phyloP scores from a whole-genome alignment of 64 coral and sea anemone genomes.

The Montipora sp. region DNA sequence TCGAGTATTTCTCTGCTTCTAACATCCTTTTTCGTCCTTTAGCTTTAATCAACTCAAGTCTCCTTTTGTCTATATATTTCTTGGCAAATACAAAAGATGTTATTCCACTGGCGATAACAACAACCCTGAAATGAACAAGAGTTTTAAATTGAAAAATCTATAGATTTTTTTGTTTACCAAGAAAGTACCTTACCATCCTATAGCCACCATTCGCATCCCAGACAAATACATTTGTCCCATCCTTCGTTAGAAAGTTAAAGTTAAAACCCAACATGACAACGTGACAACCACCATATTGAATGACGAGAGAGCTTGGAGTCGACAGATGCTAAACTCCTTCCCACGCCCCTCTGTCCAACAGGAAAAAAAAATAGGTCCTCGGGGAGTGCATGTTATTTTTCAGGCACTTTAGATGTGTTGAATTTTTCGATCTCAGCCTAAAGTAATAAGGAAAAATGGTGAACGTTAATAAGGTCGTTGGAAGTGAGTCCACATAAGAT shows the following conservation, averaged over 20 bases:
- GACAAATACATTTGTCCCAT: slow-evolving; percentile 60
- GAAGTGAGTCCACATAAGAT: too few relatives aligned
- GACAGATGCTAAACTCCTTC: too few relatives aligned
- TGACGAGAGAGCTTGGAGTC: not conserved
- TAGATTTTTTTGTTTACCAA: too few relatives aligned
- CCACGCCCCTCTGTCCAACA: too few relatives aligned
- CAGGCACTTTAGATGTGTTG: too few relatives aligned
- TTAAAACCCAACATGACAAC: too few relatives aligned
- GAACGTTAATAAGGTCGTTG: too few relatives aligned
- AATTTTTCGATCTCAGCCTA: too few relatives aligned
- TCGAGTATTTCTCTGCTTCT: not conserved
- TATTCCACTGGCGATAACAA: slow-evolving; percentile 71
- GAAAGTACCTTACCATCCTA: slow-evolving; percentile 77
- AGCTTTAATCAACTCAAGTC: slow-evolving; percentile 76
- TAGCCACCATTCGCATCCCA: slow-evolving; percentile 88
- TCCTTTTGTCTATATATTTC: slow-evolving; percentile 68
- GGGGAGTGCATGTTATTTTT: too few relatives aligned
- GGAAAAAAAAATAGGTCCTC: too few relatives aligned
- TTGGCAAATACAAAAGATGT: slow-evolving; percentile 73
- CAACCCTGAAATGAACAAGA: slow-evolving; percentile 57
- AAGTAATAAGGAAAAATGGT: too few relatives aligned
- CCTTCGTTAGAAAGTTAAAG: too few relatives aligned
- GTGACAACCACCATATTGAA: slow-evolving; percentile 9
- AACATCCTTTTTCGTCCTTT: slow-evolving; percentile 46
- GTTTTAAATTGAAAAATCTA: not conserved